Percentiles rank a stretch among this genome's conserved stretches.
Evolutionary conservation across 2,888 invertebrate species (phyloP).

Genomic region (Megaustenia siamemsis): DNA sequence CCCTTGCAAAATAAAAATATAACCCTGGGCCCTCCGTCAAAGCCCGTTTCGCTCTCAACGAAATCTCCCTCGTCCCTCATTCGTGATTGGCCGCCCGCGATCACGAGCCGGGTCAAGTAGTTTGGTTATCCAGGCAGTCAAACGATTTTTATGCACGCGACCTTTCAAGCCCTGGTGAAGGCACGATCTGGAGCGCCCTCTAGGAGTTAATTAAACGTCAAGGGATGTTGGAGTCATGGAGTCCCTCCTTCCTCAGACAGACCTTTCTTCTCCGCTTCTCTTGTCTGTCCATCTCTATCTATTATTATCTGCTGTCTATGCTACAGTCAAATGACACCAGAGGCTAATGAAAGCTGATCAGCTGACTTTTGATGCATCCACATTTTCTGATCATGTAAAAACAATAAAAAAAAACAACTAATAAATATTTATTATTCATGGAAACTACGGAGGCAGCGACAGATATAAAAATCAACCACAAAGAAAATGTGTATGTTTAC

Average conservation of each 20-base stretch:
- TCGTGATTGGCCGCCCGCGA: not conserved
- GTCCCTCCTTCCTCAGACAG: not conserved
- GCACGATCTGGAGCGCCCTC: not conserved
- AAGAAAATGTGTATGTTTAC: too few relatives aligned
- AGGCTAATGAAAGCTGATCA: too few relatives aligned
- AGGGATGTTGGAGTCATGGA: not conserved
- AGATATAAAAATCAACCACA: too few relatives aligned
- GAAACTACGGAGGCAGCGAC: too few relatives aligned
- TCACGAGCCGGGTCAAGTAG: not conserved
- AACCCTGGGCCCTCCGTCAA: too few relatives aligned
- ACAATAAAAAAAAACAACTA: too few relatives aligned
- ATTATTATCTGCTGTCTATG: not conserved
- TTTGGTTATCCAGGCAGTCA: not conserved
- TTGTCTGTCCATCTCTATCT: not conserved
- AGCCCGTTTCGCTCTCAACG: not conserved
- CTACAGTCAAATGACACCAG: too few relatives aligned
- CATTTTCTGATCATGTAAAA: too few relatives aligned
- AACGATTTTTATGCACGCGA: conserved; percentile 18
- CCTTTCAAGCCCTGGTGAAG: not conserved
- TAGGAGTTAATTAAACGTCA: conserved; percentile 30
- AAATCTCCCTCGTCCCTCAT: not conserved
- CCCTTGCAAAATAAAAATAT: too few relatives aligned
- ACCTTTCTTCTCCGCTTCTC: not conserved
- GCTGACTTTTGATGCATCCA: too few relatives aligned
- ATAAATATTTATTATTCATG: too few relatives aligned